Percentiles rank a stretch among this genome's conserved stretches.
Conservation (phyloP, 1,140 invertebrate genomes). For the Heterodera schachtii region DNA sequence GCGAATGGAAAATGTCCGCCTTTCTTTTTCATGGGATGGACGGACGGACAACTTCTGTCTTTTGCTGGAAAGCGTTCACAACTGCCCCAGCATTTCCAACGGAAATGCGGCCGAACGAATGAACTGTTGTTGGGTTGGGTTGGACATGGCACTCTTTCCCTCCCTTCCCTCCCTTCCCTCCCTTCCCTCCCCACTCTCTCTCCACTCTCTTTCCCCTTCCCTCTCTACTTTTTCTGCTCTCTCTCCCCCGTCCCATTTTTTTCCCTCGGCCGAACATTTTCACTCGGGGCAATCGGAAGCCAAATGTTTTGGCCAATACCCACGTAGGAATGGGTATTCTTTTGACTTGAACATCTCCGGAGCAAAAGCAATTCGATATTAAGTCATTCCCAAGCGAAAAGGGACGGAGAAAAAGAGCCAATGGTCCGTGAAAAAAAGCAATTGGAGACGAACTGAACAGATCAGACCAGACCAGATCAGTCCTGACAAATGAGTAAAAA, state of each 20-base stretch:
- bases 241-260: no score
- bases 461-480: no score
- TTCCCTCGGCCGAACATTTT: background rate
- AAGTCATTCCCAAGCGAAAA: background rate
- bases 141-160: background rate
- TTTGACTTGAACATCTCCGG: background rate
- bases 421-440: no score
- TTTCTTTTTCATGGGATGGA: no score
- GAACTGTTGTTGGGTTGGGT: background rate
- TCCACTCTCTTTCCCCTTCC: no score
- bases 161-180: no score
- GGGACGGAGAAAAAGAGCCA: no score
- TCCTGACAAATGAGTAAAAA: no score
- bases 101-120: background rate
- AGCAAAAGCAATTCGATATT: background rate
- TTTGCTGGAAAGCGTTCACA: background rate
- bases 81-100: background rate
- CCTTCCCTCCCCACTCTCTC: no score
- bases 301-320: background rate
- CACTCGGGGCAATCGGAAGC: background rate
- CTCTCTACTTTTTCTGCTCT: no score
- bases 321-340: background rate
- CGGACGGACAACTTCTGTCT: background rate
- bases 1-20: background rate
- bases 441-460: no score